Conservation (phyloP, 1,140 invertebrate species). For the Lasioglossum baleicum region DNA sequence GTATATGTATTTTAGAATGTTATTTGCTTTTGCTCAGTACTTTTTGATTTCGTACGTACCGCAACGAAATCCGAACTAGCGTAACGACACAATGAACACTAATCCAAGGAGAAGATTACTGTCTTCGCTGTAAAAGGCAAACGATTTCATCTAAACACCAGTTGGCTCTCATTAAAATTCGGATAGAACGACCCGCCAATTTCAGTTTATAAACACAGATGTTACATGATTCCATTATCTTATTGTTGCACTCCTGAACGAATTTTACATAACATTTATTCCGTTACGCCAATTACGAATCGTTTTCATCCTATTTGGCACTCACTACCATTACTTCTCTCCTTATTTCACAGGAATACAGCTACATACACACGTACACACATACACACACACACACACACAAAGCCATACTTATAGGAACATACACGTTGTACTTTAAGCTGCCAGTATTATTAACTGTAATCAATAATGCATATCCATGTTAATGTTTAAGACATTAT, state of each 20-base stretch:
- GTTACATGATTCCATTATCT: no score
- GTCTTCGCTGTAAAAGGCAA: no score
- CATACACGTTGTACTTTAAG: conserved; percentile 68
- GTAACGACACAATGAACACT: background rate
- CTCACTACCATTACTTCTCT: conserved; percentile 45
- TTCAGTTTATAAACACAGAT: background rate
- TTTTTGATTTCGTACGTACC: background rate
- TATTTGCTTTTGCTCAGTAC: background rate
- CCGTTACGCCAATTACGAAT: background rate
- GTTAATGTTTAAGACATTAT: conserved; percentile 68
- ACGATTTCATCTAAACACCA: background rate
- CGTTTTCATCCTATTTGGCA: conserved; percentile 17
- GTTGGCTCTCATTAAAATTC: no score
- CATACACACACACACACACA: background rate
- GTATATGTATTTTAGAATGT: background rate
- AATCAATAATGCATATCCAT: conserved; percentile 75
- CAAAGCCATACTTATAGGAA: background rate
- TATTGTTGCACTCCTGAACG: background rate
- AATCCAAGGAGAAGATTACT: background rate
- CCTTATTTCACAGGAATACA: conserved; percentile 42
- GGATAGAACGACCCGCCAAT: background rate
- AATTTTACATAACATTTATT: background rate
- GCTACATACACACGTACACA: background rate
- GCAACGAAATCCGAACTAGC: background rate
- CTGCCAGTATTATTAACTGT: conserved; percentile 77